phyloP scores from a whole-genome alignment of 2,888 invertebrate species.

The Caenorhabditis panamensis region DNA sequence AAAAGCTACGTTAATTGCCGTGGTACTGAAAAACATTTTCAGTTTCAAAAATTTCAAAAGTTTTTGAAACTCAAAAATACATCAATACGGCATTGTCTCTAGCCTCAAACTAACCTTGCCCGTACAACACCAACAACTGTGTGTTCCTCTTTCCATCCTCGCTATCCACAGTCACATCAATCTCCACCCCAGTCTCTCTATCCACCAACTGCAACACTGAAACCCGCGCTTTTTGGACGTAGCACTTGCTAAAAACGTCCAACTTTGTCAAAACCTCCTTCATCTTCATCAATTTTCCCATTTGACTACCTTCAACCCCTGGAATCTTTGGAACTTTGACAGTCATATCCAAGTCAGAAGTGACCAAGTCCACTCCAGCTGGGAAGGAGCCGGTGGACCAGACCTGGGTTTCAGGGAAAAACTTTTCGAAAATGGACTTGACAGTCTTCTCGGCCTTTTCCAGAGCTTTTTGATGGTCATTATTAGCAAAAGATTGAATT shows the following conservation, averaged over 20 bases:
- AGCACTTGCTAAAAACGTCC: not conserved
- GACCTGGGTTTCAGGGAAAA: not conserved
- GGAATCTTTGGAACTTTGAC: conserved; percentile 1
- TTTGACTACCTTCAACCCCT: too few species aligned
- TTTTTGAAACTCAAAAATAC: too few species aligned
- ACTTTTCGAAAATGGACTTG: not conserved
- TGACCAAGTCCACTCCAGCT: conserved; percentile 22
- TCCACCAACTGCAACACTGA: conserved; percentile 16
- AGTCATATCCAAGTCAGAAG: conserved; percentile 25
- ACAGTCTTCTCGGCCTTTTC: not conserved
- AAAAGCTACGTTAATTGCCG: too few species aligned
- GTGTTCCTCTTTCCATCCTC: conserved; percentile 31
- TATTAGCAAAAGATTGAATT: conserved; percentile 5
- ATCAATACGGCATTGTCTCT: too few species aligned
- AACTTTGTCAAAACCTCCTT: not conserved
- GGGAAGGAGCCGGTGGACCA: conserved; percentile 20
- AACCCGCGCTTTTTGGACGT: conserved; percentile 7
- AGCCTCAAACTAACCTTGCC: conserved; percentile 20
- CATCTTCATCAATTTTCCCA: conserved; percentile 3
- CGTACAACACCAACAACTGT: conserved; percentile 25
- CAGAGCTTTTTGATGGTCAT: conserved; percentile 7
- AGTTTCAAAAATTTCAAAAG: too few species aligned
- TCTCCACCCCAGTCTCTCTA: not conserved
- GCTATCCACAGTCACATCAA: conserved; percentile 36
- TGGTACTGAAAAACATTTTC: too few species aligned